Percentiles rank a stretch among this genome's conserved stretches.
Conservation (phyloP, 2,888 invertebrate genomes). For the Tanytarsus gracilentus region DNA sequence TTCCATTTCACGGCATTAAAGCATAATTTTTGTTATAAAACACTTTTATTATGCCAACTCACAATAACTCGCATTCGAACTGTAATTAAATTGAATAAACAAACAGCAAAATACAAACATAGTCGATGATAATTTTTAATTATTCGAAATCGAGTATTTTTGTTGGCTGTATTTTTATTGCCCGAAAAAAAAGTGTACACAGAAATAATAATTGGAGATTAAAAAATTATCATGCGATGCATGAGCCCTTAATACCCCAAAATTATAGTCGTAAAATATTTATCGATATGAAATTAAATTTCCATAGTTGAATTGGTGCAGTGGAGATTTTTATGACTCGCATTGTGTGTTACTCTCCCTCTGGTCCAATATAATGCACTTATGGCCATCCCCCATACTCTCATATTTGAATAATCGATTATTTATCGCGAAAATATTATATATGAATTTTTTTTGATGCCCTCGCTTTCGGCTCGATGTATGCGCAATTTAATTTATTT, state of each 20-base stretch:
- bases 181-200: no score
- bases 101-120: no score
- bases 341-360: no score
- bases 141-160: background rate
- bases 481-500: constrained; percentile 1
- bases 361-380: no score
- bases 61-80: no score
- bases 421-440: background rate
- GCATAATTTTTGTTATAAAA: no score
- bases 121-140: constrained; percentile 9
- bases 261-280: constrained; percentile 12
- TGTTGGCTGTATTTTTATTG: no score
- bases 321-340: constrained; percentile 5
- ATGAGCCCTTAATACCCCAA: background rate
- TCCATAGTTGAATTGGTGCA: background rate
- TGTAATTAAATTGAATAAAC: no score
- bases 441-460: background rate
- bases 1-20: no score
- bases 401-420: constrained; percentile 3
- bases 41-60: no score
- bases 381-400: no score
- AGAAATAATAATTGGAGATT: constrained; percentile 12
- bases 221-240: background rate
- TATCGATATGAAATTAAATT: background rate
- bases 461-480: background rate